A percentile compares a stretch with the other conserved stretches of the same genome.
Conservation (phyloP, 1,140 invertebrate species). For the Archegozetes longisetosus region DNA sequence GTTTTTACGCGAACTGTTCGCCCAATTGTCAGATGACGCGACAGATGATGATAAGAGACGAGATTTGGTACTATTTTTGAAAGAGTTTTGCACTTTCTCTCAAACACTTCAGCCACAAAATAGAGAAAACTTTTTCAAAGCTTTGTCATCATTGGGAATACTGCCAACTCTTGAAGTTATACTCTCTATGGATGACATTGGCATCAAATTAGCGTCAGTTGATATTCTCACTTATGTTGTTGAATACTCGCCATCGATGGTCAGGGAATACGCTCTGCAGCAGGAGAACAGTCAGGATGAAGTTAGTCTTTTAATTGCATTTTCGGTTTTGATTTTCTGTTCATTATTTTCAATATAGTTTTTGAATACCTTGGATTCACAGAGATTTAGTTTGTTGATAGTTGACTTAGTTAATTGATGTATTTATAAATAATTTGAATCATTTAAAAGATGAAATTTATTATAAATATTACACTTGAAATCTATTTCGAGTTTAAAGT, state of each 20-base stretch:
- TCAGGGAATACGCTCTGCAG: slow-evolving; percentile 87
- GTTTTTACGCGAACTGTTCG: slow-evolving; percentile 85
- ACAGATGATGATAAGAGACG: slow-evolving; percentile 67
- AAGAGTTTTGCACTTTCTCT: slow-evolving; percentile 98
- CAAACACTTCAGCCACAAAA: slow-evolving; percentile 92
- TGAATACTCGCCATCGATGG: slow-evolving; percentile 92
- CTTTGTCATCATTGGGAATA: slow-evolving; percentile 79
- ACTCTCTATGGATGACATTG: slow-evolving; percentile 67
- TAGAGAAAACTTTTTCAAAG: slow-evolving; percentile 91
- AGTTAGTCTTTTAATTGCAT: slow-evolving; percentile 35
- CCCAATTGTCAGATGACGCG: slow-evolving; percentile 70
- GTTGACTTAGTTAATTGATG: neutral
- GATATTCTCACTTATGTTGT: slow-evolving; percentile 97
- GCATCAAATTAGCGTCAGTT: slow-evolving; percentile 87
- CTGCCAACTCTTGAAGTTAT: slow-evolving; percentile 86
- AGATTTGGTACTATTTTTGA: slow-evolving; percentile 91
- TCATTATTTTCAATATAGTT: neutral
- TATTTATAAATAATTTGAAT: neutral
- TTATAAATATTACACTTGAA: too few relatives aligned
- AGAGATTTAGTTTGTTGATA: neutral
- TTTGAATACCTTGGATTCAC: too few relatives aligned
- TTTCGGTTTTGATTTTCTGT: neutral
- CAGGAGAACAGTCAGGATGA: slow-evolving; percentile 65
- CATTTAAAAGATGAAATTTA: too few relatives aligned
- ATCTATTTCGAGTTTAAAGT: too few relatives aligned